Percentiles rank a stretch among this genome's conserved stretches.
phyloP scores from a whole-genome alignment of 2,888 invertebrate species.

The Matsumyia berberina region DNA sequence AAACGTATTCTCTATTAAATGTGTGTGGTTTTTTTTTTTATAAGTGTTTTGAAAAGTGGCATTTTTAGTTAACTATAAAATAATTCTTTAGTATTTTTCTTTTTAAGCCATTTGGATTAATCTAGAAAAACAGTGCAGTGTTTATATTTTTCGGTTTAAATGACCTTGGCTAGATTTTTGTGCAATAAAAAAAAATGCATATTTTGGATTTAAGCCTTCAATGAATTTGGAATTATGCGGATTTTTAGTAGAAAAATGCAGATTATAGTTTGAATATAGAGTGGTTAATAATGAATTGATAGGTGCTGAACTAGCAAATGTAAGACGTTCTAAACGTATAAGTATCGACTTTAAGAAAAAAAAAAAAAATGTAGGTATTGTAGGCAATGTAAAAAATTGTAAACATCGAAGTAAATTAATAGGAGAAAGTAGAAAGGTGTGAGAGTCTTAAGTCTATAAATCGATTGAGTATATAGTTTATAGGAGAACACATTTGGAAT shows the following conservation, averaged over 20 bases:
- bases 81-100: conserved; percentile 22
- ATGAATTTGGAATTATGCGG: conserved; percentile 16
- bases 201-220: conserved; percentile 25
- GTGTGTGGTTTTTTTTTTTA: conserved; percentile 50
- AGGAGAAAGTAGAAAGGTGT: not conserved
- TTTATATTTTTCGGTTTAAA: conserved; percentile 39
- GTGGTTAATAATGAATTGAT: conserved; percentile 37
- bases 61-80: conserved; percentile 35
- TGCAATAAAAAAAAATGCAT: conserved; percentile 52
- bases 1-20: conserved; percentile 40
- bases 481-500: conserved; percentile 63
- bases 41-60: conserved; percentile 33
- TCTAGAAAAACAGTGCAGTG: conserved; percentile 61
- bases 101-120: conserved; percentile 34
- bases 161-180: conserved; percentile 67
- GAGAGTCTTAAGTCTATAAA: conserved; percentile 3
- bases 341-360: no score
- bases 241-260: conserved; percentile 52
- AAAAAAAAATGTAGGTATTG: not conserved
- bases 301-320: conserved; percentile 51
- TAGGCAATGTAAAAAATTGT: conserved; percentile 31
- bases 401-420: not conserved
- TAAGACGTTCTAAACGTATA: no score
- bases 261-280: conserved; percentile 60
- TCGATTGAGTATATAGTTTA: conserved; percentile 12